Evolutionary conservation across 1,140 invertebrate species (phyloP), one percentile per base, ranked within the genome.

Genomic region (Pararge aegeria): DNA sequence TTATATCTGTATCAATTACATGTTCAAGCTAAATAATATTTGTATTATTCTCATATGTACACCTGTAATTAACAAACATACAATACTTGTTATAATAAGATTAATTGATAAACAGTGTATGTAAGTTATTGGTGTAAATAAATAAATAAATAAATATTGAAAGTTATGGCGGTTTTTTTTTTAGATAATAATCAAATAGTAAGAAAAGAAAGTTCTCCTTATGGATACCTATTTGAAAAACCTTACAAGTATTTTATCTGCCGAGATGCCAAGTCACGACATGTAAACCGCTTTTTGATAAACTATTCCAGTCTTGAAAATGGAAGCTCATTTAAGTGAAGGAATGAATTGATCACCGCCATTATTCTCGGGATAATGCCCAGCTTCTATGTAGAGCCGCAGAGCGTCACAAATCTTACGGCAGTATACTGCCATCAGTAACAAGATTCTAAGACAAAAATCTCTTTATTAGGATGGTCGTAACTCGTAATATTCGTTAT

Each of bases 281-380:
- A 50, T 38, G 34, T 50, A 55, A 55, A 48, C 24, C 19, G 40
- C 30, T 38, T 61, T 59, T 66, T 66, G 55, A 62, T 63, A 58
- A 63, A 62, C 54, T 57, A 50, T 29, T 38, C 52, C 27, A 53
- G 40, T 24, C 49, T 59, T 44, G 61, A 64, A 70, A 70, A 70
- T 67, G 68, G 59, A 61, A 44, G 59, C 49, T 61, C 53, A 63
- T 68, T 64, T 62, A 61, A 63, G 44, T 55, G 66, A 53, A 55
- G 20, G 38, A 55, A 67, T 67, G 67, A 67, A 70, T 70, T 60
- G 65, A 68, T 70, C 56, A 55, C 61, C 65, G 61, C 67, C 68
- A 67, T 70, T 70, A 70, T 60, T 67, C 58, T 46, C 58, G 57
- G 54, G 58, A 70, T 70, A 70, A 70, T 64, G 56, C 59, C 55